These are phyloP conservation scores for Tyto alba DNA, from an alignment of 2,113 vertebrate genomes.

Conservation along the genomic window DNA sequence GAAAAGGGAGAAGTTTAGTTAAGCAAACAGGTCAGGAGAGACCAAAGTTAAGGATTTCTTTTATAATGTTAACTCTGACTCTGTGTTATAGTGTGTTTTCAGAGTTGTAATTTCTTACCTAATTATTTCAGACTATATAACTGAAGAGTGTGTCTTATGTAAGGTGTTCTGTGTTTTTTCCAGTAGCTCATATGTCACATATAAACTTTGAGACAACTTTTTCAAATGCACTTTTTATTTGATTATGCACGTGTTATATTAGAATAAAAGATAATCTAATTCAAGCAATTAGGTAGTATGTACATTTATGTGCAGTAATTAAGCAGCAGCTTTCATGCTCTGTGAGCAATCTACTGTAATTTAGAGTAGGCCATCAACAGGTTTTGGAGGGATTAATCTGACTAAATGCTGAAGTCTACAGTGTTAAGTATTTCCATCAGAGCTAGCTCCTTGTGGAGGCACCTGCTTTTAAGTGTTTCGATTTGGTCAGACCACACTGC, in stretches of 20 bases:
- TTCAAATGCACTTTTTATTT: background rate
- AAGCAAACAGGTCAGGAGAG: background rate
- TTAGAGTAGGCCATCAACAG: background rate
- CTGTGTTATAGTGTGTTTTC: background rate
- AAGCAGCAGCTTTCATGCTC: background rate
- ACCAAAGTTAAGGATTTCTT: background rate
- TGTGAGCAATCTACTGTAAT: background rate
- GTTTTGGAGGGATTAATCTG: background rate
- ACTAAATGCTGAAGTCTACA: background rate
- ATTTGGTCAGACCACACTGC: background rate
- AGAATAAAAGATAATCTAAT: background rate
- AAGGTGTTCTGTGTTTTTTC: background rate
- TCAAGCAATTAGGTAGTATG: background rate
- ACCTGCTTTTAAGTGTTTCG: background rate
- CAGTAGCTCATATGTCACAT: background rate
- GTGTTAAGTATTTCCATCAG: background rate
- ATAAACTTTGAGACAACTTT: background rate
- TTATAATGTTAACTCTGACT: background rate
- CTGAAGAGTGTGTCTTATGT: background rate
- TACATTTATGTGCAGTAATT: background rate
- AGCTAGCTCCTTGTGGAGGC: background rate
- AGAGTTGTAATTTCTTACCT: background rate
- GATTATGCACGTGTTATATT: background rate
- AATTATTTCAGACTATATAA: background rate
- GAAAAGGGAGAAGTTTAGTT: background rate